Conservation (phyloP, 1,140 invertebrate genomes). For the Linepithema humile region DNA sequence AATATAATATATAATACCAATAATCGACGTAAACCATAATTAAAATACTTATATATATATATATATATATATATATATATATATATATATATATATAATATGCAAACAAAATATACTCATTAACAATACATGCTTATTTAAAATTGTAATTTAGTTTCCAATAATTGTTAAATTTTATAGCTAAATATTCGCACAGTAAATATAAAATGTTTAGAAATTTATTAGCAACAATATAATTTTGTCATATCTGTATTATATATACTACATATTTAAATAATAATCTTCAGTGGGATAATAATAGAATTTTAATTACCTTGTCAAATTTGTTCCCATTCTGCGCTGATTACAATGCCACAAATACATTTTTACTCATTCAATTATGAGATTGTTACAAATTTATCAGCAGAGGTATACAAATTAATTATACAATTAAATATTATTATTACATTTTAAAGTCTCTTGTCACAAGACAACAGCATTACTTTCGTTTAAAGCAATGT, state of each 20-base stretch:
- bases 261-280: constrained; percentile 42
- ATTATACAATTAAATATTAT: constrained; percentile 25
- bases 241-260: constrained; percentile 9
- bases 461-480: neutral
- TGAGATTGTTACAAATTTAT: constrained; percentile 24
- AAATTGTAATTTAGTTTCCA: constrained; percentile 13
- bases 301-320: constrained; percentile 52
- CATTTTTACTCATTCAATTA: constrained; percentile 22
- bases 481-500: neutral
- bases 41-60: neutral
- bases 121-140: neutral
- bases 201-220: constrained; percentile 30
- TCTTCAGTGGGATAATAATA: constrained; percentile 25
- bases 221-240: constrained; percentile 34
- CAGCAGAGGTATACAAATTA: constrained; percentile 34
- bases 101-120: neutral
- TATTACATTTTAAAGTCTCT: neutral
- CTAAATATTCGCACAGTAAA: neutral
- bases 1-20: too few relatives aligned
- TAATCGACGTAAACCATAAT: too few relatives aligned
- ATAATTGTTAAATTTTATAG: neutral
- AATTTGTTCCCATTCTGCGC: constrained; percentile 15
- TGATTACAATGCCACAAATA: neutral
- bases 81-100: neutral
- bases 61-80: neutral